These are phyloP conservation scores for Acanthacorydalis orientalis DNA, from an alignment of 2,888 invertebrate genomes.

Conservation along the genomic window DNA sequence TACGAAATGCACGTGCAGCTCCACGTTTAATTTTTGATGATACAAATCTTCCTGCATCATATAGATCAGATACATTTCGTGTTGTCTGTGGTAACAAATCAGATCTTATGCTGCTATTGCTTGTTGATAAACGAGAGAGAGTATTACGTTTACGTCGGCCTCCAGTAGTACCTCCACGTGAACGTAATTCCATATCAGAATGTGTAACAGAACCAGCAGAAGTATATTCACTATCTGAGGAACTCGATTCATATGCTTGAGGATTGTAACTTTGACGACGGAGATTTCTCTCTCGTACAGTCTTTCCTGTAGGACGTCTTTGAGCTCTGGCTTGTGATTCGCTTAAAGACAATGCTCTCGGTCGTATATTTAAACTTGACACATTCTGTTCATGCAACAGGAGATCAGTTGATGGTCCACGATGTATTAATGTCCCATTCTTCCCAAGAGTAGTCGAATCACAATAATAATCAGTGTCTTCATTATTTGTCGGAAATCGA, in stretches of 20 bases:
- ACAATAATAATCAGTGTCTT: not conserved
- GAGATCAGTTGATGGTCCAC: slow-evolving; percentile 1
- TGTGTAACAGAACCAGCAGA: slow-evolving; percentile 22
- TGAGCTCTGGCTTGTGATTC: slow-evolving; percentile 21
- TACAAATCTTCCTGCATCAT: slow-evolving; percentile 1
- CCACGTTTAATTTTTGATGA: not conserved
- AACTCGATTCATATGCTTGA: slow-evolving; percentile 32
- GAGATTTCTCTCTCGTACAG: slow-evolving; percentile 34
- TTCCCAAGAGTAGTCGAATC: not conserved
- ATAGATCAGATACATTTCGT: slow-evolving; percentile 1
- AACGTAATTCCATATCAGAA: slow-evolving; percentile 23
- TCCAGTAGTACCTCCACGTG: not conserved
- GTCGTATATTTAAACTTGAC: slow-evolving; percentile 16
- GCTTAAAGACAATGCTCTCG: slow-evolving; percentile 32
- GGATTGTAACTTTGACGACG: slow-evolving; percentile 39
- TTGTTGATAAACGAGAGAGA: slow-evolving; percentile 21
- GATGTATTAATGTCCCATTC: not conserved
- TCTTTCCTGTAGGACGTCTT: slow-evolving; percentile 22
- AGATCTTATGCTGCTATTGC: slow-evolving; percentile 25
- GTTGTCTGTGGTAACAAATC: slow-evolving; percentile 20
- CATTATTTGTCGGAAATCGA: not conserved
- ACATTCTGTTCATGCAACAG: slow-evolving; percentile 8
- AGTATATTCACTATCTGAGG: slow-evolving; percentile 31
- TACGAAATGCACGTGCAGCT: not conserved
- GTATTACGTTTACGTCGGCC: slow-evolving; percentile 17